phyloP scores from a whole-genome alignment of 2,888 invertebrate genomes.

The Lumbricus terrestris region DNA sequence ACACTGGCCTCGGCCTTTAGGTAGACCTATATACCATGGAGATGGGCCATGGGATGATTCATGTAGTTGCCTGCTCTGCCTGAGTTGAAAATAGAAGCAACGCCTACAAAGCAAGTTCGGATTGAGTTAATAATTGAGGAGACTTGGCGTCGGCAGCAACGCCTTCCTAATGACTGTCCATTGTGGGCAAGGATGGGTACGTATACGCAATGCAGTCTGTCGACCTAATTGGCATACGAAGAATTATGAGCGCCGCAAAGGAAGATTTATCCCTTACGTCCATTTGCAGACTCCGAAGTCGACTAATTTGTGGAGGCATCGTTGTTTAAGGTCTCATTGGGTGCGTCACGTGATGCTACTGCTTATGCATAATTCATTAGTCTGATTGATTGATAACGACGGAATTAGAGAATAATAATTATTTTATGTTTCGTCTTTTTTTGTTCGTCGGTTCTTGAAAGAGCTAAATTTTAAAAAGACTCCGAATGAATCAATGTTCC shows the following conservation, averaged over 20 bases:
- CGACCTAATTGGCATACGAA: not conserved
- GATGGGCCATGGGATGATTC: not conserved
- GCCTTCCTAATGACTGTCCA: not conserved
- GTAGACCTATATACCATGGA: too few species aligned
- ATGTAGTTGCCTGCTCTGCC: not conserved
- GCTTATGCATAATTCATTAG: not conserved
- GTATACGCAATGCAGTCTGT: not conserved
- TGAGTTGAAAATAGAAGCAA: not conserved
- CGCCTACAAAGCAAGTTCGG: not conserved
- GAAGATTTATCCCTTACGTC: not conserved
- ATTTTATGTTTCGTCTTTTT: too few species aligned
- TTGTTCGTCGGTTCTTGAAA: not conserved
- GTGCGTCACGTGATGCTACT: not conserved
- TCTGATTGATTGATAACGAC: not conserved
- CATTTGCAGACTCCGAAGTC: not conserved
- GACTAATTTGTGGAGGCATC: not conserved
- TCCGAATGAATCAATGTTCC: not conserved
- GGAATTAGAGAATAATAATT: not conserved
- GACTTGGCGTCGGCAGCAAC: not conserved
- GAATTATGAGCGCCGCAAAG: not conserved
- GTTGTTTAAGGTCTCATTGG: not conserved
- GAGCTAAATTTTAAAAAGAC: not conserved
- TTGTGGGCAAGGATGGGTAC: not conserved
- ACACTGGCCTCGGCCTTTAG: not conserved
- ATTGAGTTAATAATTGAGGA: not conserved